These are phyloP conservation scores for Patella vulgata DNA, from an alignment of 1,140 invertebrate genomes.

Conservation along the genomic window DNA sequence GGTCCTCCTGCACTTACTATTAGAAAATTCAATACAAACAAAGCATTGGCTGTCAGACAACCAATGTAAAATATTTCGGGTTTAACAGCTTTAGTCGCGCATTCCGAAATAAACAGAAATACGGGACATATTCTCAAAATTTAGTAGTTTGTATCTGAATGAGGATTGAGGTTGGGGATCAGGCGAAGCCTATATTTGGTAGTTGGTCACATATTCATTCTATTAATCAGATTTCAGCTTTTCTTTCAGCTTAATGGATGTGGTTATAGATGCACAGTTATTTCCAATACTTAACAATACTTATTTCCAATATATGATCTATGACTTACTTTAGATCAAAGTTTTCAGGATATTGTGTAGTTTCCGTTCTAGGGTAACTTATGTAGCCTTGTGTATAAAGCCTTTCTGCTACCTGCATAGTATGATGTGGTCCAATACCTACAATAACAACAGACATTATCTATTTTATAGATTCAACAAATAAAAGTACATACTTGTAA, in stretches of 20 bases:
- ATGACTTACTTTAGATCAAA: slow-evolving; percentile 87
- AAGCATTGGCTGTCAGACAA: background rate
- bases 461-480: slow-evolving; percentile 3
- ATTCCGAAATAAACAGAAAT: slow-evolving; percentile 13
- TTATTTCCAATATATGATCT: no score
- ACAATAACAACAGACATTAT: no score
- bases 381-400: slow-evolving; percentile 72
- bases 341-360: slow-evolving; percentile 94
- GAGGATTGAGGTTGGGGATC: no score
- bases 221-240: no score
- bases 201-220: no score
- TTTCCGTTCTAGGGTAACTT: slow-evolving; percentile 71
- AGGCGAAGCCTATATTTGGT: no score
- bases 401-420: slow-evolving; percentile 94
- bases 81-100: background rate
- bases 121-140: background rate
- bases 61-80: background rate
- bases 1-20: no score
- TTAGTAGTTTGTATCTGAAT: slow-evolving; percentile 1
- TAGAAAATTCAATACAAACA: no score
- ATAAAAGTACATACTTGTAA: background rate
- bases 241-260: no score
- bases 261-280: no score
- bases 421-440: slow-evolving; percentile 93
- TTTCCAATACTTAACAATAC: no score